Evolutionary conservation across 1,140 invertebrate genomes (phyloP).

Genomic region (Cephus cinctus): DNA sequence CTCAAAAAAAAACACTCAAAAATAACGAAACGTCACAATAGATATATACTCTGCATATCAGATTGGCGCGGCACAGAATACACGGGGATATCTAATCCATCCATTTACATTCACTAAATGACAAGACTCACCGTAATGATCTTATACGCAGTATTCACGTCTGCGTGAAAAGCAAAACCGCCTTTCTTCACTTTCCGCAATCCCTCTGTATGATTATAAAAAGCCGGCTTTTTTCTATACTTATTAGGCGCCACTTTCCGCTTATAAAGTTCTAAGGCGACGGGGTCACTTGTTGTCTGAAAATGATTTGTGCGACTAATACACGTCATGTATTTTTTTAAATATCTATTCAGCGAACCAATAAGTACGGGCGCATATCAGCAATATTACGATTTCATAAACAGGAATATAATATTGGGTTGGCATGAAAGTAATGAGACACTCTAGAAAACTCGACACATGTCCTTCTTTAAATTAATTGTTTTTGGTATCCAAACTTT

Average conservation of each 20-base stretch:
- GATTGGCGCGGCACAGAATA: too few relatives aligned
- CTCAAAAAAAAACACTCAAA: too few relatives aligned
- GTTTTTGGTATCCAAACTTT: too few relatives aligned
- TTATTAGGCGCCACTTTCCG: slow-evolving; percentile 43
- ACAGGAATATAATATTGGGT: too few relatives aligned
- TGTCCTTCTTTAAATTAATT: too few relatives aligned
- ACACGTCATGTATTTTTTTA: background rate
- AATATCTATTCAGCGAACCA: too few relatives aligned
- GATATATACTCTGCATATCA: too few relatives aligned
- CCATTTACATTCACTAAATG: slow-evolving; percentile 28
- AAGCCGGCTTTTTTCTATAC: slow-evolving; percentile 10
- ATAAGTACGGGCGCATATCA: too few relatives aligned
- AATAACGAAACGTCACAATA: too few relatives aligned
- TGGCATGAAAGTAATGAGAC: too few relatives aligned
- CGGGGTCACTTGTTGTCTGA: slow-evolving; percentile 59
- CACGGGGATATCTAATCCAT: slow-evolving; percentile 60
- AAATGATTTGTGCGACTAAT: slow-evolving; percentile 19
- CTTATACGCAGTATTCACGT: slow-evolving; percentile 59
- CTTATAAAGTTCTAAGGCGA: slow-evolving; percentile 56
- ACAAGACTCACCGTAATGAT: slow-evolving; percentile 48
- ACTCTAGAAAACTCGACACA: too few relatives aligned
- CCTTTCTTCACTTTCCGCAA: slow-evolving; percentile 44
- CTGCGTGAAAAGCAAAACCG: slow-evolving; percentile 61
- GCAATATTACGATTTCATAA: too few relatives aligned
- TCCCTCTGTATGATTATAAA: slow-evolving; percentile 41